Evolutionary conservation across 2,888 invertebrate genomes (phyloP), one percentile per base, ranked within the genome.

Genomic region (Bembecia ichneumoniformis): DNA sequence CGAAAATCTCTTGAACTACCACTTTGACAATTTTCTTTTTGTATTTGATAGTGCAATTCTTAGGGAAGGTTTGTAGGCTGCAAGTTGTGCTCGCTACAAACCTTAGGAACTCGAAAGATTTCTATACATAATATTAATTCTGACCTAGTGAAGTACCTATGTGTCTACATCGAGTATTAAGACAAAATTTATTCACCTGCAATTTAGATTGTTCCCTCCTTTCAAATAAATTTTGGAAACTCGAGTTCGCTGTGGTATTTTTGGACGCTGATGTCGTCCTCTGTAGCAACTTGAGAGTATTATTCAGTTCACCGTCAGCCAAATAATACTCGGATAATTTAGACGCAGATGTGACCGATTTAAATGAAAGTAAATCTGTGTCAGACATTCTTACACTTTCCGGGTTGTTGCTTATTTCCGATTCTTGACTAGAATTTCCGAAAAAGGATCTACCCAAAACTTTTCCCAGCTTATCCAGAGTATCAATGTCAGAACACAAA

Each of bases 221-320:
- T 56, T 82, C 82, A 64, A 71, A 80, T 63, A 84, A 66, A 52
- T 77, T 77, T 45, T 62, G 67, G 3, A 83, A 63, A 3, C 51
- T 49, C 4, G 51, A 47, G 7, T 45, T 13, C 15, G 17, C 15
- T 15, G 17, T 11, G 11, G 16, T 44, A 11, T 44, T 16, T 9
- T 40, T 13, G 14, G 40, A 14, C 13, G n/a, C 13, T 9, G 40
- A 28, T 28, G 28, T 9, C 9, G 28, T 40, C 13, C 3, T 13
- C 14, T 40, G 13, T 4, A 40, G 14, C 5, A 40, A 40, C n/a
- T 40, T 14, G 4, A 40, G 40, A 40, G 40, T 40, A 14, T 40
- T 40, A 40, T 40, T 40, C 4, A 40, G 53, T 51, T 73, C 71
- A 53, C 59, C 74, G 43, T 74, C 71, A 14, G 74, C 74, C 48